A percentile compares a stretch with the other conserved stretches of the same genome.
Conservation (phyloP, 2,113 vertebrate species). For the Antigone vipio region DNA sequence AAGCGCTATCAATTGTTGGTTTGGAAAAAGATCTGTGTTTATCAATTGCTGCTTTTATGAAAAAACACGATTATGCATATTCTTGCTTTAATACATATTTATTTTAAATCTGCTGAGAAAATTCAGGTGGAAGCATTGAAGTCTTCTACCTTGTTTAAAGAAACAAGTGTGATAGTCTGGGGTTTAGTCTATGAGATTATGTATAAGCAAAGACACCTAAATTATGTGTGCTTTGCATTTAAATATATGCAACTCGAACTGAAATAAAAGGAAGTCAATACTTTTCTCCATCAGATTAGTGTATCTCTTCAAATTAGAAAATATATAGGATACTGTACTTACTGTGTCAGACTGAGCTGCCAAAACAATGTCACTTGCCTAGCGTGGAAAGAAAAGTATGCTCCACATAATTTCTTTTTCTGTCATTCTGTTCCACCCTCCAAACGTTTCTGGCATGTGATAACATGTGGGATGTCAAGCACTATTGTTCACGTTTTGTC, state of each 20-base stretch:
- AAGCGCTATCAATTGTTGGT: background rate
- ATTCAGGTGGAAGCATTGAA: background rate
- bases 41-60: background rate
- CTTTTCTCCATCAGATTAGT: background rate
- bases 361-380: slow-evolving; percentile 44
- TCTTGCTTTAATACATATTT: background rate
- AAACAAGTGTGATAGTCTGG: background rate
- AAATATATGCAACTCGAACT: background rate
- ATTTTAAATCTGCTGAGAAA: background rate
- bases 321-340: background rate
- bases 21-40: background rate
- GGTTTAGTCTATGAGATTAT: background rate
- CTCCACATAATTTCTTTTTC: background rate
- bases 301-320: background rate
- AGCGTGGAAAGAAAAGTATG: background rate
- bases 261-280: background rate
- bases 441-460: background rate
- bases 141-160: background rate
- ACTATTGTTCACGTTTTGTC: slow-evolving; percentile 32
- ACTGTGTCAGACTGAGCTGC: background rate
- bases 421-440: slow-evolving; percentile 32
- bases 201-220: background rate
- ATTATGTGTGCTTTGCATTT: slow-evolving; percentile 5
- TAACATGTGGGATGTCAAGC: slow-evolving; percentile 30
- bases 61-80: background rate